phyloP scores from a whole-genome alignment of 2,113 vertebrate species.

The Donacobius atricapilla region DNA sequence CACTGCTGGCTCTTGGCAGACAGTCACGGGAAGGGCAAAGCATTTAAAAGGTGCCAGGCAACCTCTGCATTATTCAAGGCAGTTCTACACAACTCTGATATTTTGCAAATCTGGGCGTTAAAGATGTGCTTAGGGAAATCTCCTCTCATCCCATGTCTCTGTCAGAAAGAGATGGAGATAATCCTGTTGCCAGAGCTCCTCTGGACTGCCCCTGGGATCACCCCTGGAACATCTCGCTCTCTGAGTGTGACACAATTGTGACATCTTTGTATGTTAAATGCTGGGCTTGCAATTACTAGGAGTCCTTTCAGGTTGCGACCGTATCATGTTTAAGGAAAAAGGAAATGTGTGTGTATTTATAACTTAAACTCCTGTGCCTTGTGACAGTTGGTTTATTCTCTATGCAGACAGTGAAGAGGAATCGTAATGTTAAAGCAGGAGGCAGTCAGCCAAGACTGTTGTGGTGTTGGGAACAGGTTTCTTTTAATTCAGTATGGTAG shows the following conservation, averaged over 20 bases:
- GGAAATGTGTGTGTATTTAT: background rate
- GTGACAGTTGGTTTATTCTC: background rate
- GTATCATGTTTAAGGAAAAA: background rate
- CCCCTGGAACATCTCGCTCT: background rate
- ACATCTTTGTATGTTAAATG: constrained; percentile 6
- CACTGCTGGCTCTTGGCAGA: background rate
- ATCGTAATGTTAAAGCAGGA: background rate
- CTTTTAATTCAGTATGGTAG: background rate
- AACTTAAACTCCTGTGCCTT: background rate
- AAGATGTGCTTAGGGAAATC: background rate
- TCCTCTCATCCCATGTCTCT: background rate
- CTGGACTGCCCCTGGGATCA: background rate
- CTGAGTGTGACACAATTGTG: background rate
- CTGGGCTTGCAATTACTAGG: constrained; percentile 21
- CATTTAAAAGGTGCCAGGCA: background rate
- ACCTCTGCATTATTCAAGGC: constrained; percentile 14
- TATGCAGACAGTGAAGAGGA: background rate
- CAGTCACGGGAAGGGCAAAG: background rate
- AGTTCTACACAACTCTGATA: background rate
- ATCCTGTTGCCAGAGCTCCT: constrained; percentile 19
- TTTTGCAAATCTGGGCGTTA: constrained; percentile 18
- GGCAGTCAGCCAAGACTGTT: background rate
- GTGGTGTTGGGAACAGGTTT: background rate
- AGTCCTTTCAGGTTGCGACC: background rate
- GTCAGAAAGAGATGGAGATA: constrained; percentile 17